Base-by-base conservation (phyloP, 1,140 invertebrate species). In the Pachyrhynchus sulphureomaculatus region DNA sequence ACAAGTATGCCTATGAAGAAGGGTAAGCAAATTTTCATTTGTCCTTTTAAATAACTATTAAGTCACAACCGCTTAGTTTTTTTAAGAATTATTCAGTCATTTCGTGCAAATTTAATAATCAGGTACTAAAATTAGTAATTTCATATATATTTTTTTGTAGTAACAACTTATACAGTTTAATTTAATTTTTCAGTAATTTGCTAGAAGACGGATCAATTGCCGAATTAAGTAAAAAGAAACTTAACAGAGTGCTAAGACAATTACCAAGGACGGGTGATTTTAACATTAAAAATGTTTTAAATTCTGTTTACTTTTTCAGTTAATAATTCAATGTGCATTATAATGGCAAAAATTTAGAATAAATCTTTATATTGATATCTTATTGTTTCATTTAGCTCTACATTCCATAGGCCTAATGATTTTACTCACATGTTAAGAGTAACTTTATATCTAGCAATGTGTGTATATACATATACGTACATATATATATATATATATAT, bases 251-350 rank as follows among this genome's bases (percentile, higher is more conserved):
- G 6, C 76, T 93, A 1, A 72, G 70, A 34, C 76, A 82, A 47
- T 76, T 93, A 41, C 91, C 91, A 4, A 70, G 77, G 49, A 91
- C 84, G 70, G 91, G 91, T 4, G 74, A 83, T 47, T 93, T 93
- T 69, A 80, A 93, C 65, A 81, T 94, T 41, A 79, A 85, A 0
- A 82, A 84, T 63, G 89, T 94, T 24, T 77, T 91, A 12, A 75
- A 86, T 15, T 94, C 92, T 1, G 78, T 86, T 13, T 95, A 93
- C 71, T 95, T 95, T 72, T 93, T 93, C 73, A 91, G 89, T 78
- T 91, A 42, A 49, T 13, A 44, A 2, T 29, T n/a, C n/a, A n/a
- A 29, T 29, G 26, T 37, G 15, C 10, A 17, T 36, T 13, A n/a
- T 52, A 2, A 29, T 9, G 2, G 26, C 12, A 29, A 29, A 29